phyloP scores from a whole-genome alignment of 2,888 invertebrate genomes.

The Agrotis exclamationis region DNA sequence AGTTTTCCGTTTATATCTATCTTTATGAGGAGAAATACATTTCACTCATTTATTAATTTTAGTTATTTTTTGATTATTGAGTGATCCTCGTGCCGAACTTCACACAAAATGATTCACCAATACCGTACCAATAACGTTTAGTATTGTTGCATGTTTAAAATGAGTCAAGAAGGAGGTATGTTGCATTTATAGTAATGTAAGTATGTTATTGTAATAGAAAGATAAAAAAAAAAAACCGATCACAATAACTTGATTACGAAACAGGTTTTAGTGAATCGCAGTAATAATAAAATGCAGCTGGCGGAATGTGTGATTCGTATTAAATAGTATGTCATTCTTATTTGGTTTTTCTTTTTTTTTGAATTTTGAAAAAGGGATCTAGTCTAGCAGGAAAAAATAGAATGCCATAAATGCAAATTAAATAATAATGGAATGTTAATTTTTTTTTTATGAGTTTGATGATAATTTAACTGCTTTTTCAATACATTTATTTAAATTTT shows the following conservation, averaged over 20 bases:
- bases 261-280: neutral
- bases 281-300: neutral
- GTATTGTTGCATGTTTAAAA: slow-evolving; percentile 1
- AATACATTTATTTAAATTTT: neutral
- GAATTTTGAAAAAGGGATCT: slow-evolving; percentile 7
- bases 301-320: neutral
- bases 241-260: slow-evolving; percentile 3
- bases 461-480: neutral
- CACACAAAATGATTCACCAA: slow-evolving; percentile 32
- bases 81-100: neutral
- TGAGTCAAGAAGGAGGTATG: slow-evolving; percentile 5
- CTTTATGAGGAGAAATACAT: neutral
- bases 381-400: neutral
- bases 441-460: neutral
- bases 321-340: neutral
- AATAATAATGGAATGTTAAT: no score
- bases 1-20: neutral
- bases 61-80: neutral
- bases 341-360: neutral
- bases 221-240: slow-evolving; percentile 2
- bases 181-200: neutral
- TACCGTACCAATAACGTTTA: slow-evolving; percentile 5
- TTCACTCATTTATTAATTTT: neutral
- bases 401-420: neutral
- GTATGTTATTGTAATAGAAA: neutral